A percentile compares a stretch with the other conserved stretches of the same genome.
These are phyloP conservation scores for Eira barbara DNA, from an alignment of 2,113 vertebrate genomes.

Conservation along the genomic window DNA sequence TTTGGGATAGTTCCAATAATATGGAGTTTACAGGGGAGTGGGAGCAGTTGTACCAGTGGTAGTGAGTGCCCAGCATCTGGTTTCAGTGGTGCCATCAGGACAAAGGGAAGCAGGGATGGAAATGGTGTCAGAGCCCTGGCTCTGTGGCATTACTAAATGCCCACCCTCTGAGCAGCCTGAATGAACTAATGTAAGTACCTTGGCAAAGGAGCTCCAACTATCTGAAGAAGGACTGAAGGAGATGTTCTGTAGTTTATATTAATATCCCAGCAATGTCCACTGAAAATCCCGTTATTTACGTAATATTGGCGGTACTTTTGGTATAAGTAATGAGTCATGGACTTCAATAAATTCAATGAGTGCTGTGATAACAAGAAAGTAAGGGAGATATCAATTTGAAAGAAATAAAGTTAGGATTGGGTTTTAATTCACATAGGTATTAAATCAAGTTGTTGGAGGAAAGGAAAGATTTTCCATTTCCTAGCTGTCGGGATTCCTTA, in stretches of 20 bases:
- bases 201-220: background rate
- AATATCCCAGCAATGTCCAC: background rate
- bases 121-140: background rate
- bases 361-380: background rate
- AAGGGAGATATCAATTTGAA: background rate
- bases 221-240: background rate
- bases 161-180: background rate
- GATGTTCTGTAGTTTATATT: background rate
- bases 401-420: background rate
- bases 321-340: background rate
- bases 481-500: background rate
- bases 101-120: background rate
- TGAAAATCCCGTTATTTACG: background rate
- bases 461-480: background rate
- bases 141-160: background rate
- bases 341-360: background rate
- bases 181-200: background rate
- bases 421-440: background rate
- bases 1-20: background rate
- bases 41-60: background rate
- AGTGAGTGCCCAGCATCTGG: background rate
- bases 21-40: too few species aligned
- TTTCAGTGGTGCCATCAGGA: too few species aligned
- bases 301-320: background rate
- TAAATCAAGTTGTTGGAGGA: background rate